These are phyloP conservation scores for Platycercus adscitus DNA, from an alignment of 2,113 vertebrate species.

Conservation along the genomic window DNA sequence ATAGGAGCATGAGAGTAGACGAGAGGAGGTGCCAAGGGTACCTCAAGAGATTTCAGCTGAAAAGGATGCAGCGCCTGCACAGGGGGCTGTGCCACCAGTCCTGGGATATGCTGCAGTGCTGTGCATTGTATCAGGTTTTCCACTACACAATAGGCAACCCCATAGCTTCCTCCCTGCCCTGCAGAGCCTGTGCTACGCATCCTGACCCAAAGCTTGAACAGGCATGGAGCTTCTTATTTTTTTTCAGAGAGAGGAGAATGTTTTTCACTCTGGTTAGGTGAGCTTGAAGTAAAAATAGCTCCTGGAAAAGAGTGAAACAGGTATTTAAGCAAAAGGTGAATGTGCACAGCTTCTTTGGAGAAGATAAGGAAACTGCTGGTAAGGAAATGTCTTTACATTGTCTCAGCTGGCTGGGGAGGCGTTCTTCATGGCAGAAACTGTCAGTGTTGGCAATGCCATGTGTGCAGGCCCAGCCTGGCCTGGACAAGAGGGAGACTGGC, in stretches of 20 bases:
- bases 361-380: not conserved
- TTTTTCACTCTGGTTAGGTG: not conserved
- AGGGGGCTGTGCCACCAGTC: fast-evolving
- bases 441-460: not conserved
- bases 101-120: too few species aligned
- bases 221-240: not conserved
- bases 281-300: not conserved
- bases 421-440: not conserved
- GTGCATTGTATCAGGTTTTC: not conserved
- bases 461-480: not conserved
- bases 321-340: not conserved
- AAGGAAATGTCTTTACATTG: not conserved
- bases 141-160: not conserved
- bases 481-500: fast-evolving
- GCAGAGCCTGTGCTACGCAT: fast-evolving
- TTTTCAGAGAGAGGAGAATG: not conserved
- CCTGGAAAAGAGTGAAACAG: not conserved
- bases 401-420: not conserved
- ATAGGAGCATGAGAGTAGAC: fast-evolving
- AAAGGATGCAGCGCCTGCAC: fast-evolving
- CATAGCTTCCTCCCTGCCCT: not conserved
- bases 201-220: not conserved
- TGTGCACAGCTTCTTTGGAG: not conserved
- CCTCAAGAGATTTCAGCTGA: not conserved
- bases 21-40: not conserved